A percentile compares a stretch with the other conserved stretches of the same genome.
phyloP scores from a whole-genome alignment of 1,140 invertebrate species.

The Proctacanthus coquilletti region DNA sequence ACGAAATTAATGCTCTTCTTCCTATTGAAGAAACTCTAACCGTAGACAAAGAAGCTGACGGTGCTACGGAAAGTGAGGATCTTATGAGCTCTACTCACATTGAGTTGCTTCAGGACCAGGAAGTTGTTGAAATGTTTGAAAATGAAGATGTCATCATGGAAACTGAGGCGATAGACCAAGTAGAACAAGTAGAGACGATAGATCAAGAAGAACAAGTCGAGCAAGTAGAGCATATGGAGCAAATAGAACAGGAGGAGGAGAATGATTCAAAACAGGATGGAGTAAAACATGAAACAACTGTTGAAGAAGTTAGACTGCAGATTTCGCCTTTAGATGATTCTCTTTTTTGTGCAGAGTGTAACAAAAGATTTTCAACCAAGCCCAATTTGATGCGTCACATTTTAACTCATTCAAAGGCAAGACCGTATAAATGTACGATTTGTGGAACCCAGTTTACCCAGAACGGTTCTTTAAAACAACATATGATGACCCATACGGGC shows the following conservation, averaged over 20 bases:
- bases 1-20: not conserved
- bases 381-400: not conserved
- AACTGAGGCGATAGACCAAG: too few relatives aligned
- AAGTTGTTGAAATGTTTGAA: too few relatives aligned
- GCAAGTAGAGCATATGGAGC: not conserved
- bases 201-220: not conserved
- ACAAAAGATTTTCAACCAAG: not conserved
- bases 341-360: not conserved
- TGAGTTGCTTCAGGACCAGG: too few relatives aligned
- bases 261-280: not conserved
- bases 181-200: not conserved
- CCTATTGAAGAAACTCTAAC: not conserved
- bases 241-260: not conserved
- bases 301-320: not conserved
- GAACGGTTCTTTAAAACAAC: slow-evolving; percentile 5
- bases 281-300: not conserved
- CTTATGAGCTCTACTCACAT: too few relatives aligned
- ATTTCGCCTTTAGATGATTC: not conserved
- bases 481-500: slow-evolving; percentile 15
- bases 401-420: not conserved
- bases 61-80: not conserved
- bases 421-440: not conserved
- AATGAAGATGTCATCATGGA: too few relatives aligned
- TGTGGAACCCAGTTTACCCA: not conserved
- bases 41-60: not conserved